Conservation (phyloP, 2,113 vertebrate genomes). For the Petrocephalus microphthalmus region DNA sequence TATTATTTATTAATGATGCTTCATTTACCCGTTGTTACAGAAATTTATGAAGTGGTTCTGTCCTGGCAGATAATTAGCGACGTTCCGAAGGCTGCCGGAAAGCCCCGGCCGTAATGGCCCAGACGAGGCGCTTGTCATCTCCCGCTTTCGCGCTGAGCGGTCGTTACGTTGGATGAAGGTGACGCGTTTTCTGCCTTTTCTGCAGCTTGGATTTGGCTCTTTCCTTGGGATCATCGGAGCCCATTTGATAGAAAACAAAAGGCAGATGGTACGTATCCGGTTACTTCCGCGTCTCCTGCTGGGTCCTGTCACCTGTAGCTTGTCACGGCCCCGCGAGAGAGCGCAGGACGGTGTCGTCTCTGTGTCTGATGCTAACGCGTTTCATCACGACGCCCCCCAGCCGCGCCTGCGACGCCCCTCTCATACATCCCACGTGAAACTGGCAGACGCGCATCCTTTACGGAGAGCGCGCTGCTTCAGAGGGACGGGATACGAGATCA, state of each 20-base stretch:
- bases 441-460: not conserved
- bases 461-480: not conserved
- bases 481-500: not conserved
- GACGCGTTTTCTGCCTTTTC: conserved; percentile 28
- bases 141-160: not conserved
- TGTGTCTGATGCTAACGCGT: not conserved
- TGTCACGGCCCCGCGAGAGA: not conserved
- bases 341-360: not conserved
- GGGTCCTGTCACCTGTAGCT: not conserved
- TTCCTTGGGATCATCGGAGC: conserved; percentile 97
- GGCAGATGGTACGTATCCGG: conserved; percentile 85
- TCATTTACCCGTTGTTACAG: not conserved
- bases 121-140: not conserved
- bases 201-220: conserved; percentile 93
- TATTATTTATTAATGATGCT: not conserved
- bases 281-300: conserved; percentile 36
- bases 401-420: not conserved
- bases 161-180: not conserved
- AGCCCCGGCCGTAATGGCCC: not conserved
- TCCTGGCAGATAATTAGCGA: not conserved
- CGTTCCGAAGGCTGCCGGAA: not conserved
- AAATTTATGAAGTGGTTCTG: not conserved
- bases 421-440: not conserved
- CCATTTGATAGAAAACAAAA: conserved; percentile 96
- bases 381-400: not conserved